phyloP scores from a whole-genome alignment of 2,888 invertebrate species.

The Sphaerophoria rueppellii region DNA sequence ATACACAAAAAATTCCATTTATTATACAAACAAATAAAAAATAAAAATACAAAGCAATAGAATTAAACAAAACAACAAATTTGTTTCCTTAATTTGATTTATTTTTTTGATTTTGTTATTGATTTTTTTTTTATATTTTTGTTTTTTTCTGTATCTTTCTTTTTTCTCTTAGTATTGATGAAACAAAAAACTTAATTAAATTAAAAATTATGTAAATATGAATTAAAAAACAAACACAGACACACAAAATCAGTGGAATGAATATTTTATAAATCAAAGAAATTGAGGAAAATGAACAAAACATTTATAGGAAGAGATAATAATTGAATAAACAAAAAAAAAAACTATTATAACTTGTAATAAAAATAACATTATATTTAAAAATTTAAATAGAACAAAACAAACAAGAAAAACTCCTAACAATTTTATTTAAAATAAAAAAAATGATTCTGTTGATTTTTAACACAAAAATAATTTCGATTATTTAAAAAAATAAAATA shows the following conservation, averaged over 20 bases:
- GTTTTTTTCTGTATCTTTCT: constrained; percentile 19
- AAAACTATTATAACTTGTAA: constrained; percentile 66
- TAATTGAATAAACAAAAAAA: constrained; percentile 47
- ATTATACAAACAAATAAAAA: constrained; percentile 22
- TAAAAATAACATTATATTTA: constrained; percentile 60
- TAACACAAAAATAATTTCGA: constrained; percentile 75
- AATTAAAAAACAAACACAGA: constrained; percentile 14
- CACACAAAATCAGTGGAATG: constrained; percentile 42
- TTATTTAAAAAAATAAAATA: constrained; percentile 74
- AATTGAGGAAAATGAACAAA: constrained; percentile 44
- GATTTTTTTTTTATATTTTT: neutral
- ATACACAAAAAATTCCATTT: constrained; percentile 62
- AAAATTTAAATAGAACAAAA: constrained; percentile 55
- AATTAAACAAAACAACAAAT: constrained; percentile 42
- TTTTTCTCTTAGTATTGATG: constrained; percentile 26
- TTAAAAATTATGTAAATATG: constrained; percentile 55
- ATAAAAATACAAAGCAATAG: constrained; percentile 67
- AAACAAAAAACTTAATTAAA: constrained; percentile 40
- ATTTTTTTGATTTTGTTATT: constrained; percentile 52
- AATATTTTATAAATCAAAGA: constrained; percentile 44
- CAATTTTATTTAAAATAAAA: constrained; percentile 61
- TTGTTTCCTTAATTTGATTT: constrained; percentile 40
- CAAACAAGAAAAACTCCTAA: constrained; percentile 72
- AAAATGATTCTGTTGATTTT: constrained; percentile 75
- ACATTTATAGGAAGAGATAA: constrained; percentile 50